phyloP scores from a whole-genome alignment of 2,797 vertebrate genomes.

The Acrocephalus scirpaceus region DNA sequence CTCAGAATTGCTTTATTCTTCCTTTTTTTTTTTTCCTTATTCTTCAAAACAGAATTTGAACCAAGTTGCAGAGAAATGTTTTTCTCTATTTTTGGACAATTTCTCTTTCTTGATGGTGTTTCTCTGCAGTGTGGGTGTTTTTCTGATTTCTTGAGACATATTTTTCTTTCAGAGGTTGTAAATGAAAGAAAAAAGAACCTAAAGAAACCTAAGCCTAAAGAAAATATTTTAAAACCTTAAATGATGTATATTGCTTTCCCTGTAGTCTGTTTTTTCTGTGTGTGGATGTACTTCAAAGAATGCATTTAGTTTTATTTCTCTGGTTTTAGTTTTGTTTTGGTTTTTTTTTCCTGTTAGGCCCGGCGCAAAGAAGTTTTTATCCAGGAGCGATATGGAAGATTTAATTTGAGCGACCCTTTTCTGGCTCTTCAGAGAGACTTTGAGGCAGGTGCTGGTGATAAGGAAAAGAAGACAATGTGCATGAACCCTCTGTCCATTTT shows the following conservation, averaged over 20 bases:
- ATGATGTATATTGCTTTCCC: background rate
- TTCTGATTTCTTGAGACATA: background rate
- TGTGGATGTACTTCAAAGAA: background rate
- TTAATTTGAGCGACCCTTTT: slow-evolving; percentile 95
- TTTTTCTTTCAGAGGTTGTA: background rate
- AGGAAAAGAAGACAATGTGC: slow-evolving; percentile 86
- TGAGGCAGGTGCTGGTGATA: slow-evolving; percentile 83
- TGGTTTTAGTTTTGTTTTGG: background rate
- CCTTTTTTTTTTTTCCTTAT: background rate
- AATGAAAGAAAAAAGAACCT: background rate
- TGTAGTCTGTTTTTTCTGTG: background rate
- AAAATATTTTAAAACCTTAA: background rate
- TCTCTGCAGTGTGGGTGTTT: background rate
- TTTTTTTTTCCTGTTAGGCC: slow-evolving; percentile 77
- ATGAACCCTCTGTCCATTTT: slow-evolving; percentile 93
- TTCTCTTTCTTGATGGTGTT: background rate
- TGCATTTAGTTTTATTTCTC: background rate
- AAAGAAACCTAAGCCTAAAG: background rate
- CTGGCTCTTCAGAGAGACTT: slow-evolving; percentile 95
- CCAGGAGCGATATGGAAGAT: slow-evolving; percentile 94
- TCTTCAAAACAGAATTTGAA: background rate
- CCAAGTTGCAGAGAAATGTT: background rate
- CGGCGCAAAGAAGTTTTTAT: slow-evolving; percentile 96
- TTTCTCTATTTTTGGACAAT: background rate
- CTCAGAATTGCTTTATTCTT: background rate